Conservation (phyloP, 2,113 vertebrate genomes). For the Myanophis thanlyinensis region DNA sequence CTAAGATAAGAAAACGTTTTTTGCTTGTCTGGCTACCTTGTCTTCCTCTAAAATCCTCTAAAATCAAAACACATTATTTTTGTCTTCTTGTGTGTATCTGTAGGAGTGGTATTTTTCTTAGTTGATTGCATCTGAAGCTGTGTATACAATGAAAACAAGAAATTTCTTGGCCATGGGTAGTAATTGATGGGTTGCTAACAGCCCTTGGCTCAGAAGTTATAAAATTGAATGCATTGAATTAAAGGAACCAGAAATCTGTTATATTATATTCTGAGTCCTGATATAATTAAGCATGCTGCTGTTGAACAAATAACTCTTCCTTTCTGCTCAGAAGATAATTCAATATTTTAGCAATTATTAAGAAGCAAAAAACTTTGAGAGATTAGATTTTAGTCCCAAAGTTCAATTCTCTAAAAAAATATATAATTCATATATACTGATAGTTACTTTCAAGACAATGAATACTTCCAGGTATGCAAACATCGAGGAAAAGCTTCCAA, state of each 20-base stretch:
- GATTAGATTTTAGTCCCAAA: background rate
- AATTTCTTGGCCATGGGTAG: background rate
- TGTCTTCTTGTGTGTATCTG: constrained; percentile 14
- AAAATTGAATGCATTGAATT: background rate
- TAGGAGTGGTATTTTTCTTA: constrained; percentile 12
- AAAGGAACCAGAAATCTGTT: background rate
- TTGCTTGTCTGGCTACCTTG: constrained; percentile 23
- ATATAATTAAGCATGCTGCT: background rate
- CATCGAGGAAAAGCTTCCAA: background rate
- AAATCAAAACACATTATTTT: constrained; percentile 43
- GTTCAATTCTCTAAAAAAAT: background rate
- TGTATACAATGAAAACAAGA: constrained; percentile 1
- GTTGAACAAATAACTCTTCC: background rate
- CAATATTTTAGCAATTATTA: background rate
- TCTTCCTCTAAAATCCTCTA: constrained; percentile 5
- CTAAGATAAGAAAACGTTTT: background rate
- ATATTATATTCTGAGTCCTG: background rate
- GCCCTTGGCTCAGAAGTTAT: background rate
- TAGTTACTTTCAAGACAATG: background rate
- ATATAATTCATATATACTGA: background rate
- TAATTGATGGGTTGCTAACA: background rate
- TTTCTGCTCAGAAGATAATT: background rate
- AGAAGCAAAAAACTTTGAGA: background rate
- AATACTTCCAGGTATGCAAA: background rate
- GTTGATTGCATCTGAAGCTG: background rate